Evolutionary conservation across 2,113 vertebrate species (phyloP).

Genomic region (Urocynchramus pylzowi): DNA sequence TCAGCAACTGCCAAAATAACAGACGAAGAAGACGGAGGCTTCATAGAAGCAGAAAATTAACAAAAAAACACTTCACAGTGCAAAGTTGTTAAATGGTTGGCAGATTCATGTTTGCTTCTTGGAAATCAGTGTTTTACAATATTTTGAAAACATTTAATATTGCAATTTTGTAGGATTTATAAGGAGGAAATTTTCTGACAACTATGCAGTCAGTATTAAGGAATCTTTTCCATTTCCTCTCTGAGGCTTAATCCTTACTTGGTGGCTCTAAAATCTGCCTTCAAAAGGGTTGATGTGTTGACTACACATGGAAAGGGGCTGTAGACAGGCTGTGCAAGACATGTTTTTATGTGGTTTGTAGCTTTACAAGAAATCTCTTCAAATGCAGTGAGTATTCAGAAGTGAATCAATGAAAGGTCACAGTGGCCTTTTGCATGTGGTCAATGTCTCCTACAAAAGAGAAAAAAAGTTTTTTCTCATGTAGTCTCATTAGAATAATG

Average conservation of each 20-base stretch:
- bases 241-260: background rate
- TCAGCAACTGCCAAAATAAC: background rate
- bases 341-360: accelerated
- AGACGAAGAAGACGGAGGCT: background rate
- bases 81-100: background rate
- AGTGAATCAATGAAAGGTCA: background rate
- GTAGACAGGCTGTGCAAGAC: background rate
- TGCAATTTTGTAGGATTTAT: background rate
- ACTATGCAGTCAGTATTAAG: background rate
- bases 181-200: constrained; percentile 19
- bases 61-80: background rate
- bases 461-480: background rate
- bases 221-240: background rate
- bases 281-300: background rate
- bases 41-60: background rate
- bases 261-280: background rate
- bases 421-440: background rate
- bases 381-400: background rate
- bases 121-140: background rate
- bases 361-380: background rate
- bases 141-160: constrained; percentile 15
- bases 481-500: background rate
- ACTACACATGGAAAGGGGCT: background rate
- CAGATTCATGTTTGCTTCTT: background rate
- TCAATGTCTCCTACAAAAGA: background rate